Evolutionary conservation across 2,797 vertebrate genomes (phyloP), one percentile per base, ranked within the genome.

Genomic region (Sebastes oblongus): DNA sequence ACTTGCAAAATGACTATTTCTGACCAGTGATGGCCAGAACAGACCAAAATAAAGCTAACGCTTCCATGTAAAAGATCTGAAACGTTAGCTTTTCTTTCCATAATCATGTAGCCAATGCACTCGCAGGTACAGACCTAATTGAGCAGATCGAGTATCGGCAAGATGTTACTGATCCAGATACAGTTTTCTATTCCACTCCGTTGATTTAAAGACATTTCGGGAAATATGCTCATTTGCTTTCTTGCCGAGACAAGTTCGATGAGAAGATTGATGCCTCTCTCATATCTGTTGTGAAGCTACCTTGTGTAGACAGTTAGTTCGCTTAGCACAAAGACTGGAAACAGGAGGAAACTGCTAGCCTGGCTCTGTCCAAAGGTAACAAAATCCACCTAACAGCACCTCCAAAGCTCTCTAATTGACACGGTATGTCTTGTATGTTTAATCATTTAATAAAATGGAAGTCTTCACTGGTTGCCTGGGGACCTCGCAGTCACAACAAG

Each of bases 401-500:
- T 20, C 8, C 8, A 20, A n/a, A n/a, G 50, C 8, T 52, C 50
- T 0, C 20, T n/a, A n/a, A 52, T n/a, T 52, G 20, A 52, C 50
- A 52, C 18, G 8, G 50, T 18, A 0, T 0, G 8, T 20, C 0
- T 52, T n/a, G 2, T 8, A 52, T 52, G 50, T 46, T 46, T 46
- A 42, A 46, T 46, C 16, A 0, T 18, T 46, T 18, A 18, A 18
- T 42, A 42, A 16, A 42, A 42, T 42, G 14, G 0, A 18, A 0
- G 42, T 46, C 1, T 46, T 46, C 16, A 46, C 42, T 46, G 39
- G 39, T 42, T 42, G 39, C 39, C 39, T 42, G 42, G 0, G 6
- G 16, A 46, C 42, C 42, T 46, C 42, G 6, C 42, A 1, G 14
- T 46, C 42, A 46, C 42, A 46, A 46, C 14, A 46, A 46, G 42